Evolutionary conservation across 1,140 invertebrate species (phyloP).

Genomic region (Frieseomelitta varia): DNA sequence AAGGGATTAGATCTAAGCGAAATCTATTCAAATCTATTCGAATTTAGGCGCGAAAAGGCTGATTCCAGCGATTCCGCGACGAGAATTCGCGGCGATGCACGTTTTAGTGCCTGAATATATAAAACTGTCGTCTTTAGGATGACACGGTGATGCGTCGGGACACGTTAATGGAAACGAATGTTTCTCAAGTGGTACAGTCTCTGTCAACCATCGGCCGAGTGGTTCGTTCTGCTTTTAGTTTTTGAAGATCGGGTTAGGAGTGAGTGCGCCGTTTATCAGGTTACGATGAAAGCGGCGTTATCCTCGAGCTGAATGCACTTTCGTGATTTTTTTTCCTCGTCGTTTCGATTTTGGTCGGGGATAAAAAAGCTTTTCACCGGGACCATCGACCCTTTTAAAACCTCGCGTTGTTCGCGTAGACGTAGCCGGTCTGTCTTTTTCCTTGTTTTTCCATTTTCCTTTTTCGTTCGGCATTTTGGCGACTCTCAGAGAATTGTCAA

Average conservation of each 20-base stretch:
- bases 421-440: not conserved
- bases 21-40: too few species aligned
- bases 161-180: constrained; percentile 43
- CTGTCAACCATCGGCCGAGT: constrained; percentile 50
- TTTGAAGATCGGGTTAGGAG: constrained; percentile 38
- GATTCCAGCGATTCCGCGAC: not conserved
- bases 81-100: not conserved
- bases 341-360: constrained; percentile 24
- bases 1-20: not conserved
- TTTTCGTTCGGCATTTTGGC: not conserved
- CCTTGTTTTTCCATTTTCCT: too few species aligned
- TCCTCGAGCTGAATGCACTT: constrained; percentile 35
- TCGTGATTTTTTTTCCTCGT: constrained; percentile 35
- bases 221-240: constrained; percentile 50
- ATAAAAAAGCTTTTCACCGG: constrained; percentile 30
- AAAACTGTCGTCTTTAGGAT: not conserved
- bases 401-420: not conserved
- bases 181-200: constrained; percentile 39
- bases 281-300: constrained; percentile 51
- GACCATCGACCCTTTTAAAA: constrained; percentile 15
- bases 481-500: not conserved
- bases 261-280: constrained; percentile 48
- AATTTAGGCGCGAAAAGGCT: not conserved
- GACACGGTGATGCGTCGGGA: not conserved
- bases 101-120: not conserved